Evolutionary conservation across 2,888 invertebrate genomes (phyloP).

Genomic region (Leucophenga montana): DNA sequence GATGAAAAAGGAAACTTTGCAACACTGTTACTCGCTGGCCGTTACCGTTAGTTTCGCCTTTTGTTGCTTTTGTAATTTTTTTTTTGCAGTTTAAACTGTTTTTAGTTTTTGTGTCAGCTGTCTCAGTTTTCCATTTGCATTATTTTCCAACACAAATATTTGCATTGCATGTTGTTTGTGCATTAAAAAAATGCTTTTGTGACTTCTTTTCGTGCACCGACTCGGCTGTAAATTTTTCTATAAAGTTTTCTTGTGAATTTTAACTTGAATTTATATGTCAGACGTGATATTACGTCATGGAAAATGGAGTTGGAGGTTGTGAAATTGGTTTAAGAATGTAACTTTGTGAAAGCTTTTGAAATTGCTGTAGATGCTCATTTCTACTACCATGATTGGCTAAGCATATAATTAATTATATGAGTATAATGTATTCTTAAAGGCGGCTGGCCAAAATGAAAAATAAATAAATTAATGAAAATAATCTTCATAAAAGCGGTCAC

Average conservation of each 20-base stretch:
- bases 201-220: conserved; percentile 4
- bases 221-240: neutral
- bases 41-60: too few species aligned
- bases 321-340: too few species aligned
- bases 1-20: neutral
- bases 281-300: neutral
- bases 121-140: conserved; percentile 15
- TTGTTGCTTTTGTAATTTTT: neutral
- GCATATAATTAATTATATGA: too few species aligned
- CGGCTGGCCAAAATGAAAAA: too few species aligned
- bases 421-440: too few species aligned
- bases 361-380: too few species aligned
- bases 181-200: conserved; percentile 19
- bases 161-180: neutral
- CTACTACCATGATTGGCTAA: too few species aligned
- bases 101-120: conserved; percentile 18
- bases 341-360: too few species aligned
- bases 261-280: neutral
- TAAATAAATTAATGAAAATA: too few species aligned
- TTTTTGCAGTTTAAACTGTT: neutral
- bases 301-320: neutral
- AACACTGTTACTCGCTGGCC: too few species aligned
- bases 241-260: neutral
- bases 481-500: too few species aligned
- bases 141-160: conserved; percentile 25